Conservation (phyloP, 2,113 vertebrate genomes). For the Ibidorhyncha struthersii region DNA sequence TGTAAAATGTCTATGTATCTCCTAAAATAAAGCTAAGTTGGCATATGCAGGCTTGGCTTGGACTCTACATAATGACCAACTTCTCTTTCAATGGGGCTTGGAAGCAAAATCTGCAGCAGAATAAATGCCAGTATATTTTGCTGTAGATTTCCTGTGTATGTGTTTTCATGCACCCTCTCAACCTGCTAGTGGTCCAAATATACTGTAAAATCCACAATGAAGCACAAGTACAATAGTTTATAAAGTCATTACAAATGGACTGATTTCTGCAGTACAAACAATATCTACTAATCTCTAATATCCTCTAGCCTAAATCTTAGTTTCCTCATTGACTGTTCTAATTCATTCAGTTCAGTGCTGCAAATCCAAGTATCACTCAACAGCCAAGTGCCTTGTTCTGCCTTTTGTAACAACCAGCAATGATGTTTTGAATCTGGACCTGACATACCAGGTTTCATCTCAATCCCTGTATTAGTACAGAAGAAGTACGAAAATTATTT, state of each 20-base stretch:
- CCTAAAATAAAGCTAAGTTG: background rate
- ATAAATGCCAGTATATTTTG: background rate
- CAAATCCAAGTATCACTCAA: accelerated
- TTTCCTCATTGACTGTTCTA: background rate
- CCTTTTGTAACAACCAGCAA: background rate
- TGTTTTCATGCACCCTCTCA: background rate
- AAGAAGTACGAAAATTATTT: background rate
- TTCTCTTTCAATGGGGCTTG: background rate
- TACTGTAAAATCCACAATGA: background rate
- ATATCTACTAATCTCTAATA: background rate
- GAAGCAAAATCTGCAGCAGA: background rate
- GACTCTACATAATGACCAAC: background rate
- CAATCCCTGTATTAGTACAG: background rate
- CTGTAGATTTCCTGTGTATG: background rate
- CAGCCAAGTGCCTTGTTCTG: background rate
- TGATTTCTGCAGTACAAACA: background rate
- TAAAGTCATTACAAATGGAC: background rate
- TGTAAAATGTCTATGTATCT: background rate
- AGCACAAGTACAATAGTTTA: background rate
- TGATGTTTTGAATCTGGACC: background rate
- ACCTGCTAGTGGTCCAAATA: background rate
- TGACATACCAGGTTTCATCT: background rate
- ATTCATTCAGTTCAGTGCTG: background rate
- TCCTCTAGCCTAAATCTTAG: background rate
- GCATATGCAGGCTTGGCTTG: background rate